Percentiles rank a stretch among this genome's conserved stretches.
phyloP scores from a whole-genome alignment of 2,888 invertebrate species.

The Salpingus planirostris region DNA sequence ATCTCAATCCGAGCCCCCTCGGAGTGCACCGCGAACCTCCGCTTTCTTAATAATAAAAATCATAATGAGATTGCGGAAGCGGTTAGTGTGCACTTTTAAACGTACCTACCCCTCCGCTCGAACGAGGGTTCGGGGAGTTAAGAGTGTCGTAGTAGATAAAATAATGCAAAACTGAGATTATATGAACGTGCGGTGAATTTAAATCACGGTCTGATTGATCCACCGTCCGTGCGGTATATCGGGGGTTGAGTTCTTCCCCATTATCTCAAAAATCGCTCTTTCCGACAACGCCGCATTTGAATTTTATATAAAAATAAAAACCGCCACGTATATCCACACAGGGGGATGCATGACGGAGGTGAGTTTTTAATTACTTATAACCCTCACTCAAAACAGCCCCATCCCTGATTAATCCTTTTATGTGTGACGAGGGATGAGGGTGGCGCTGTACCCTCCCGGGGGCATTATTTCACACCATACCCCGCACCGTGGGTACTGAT shows the following conservation, averaged over 20 bases:
- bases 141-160: conserved; percentile 38
- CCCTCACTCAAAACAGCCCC: conserved; percentile 5
- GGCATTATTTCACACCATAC: conserved; percentile 41
- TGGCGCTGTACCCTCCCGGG: conserved; percentile 30
- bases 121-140: conserved; percentile 22
- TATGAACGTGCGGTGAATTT: conserved; percentile 41
- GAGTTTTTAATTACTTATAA: conserved; percentile 11
- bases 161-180: conserved; percentile 43
- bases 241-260: background rate
- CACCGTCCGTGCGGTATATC: conserved; percentile 24
- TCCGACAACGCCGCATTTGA: too few relatives aligned
- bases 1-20: too few relatives aligned
- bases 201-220: conserved; percentile 37
- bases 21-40: too few relatives aligned
- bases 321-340: too few relatives aligned
- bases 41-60: background rate
- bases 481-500: conserved; percentile 31
- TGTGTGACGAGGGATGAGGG: conserved; percentile 25
- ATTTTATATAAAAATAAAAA: too few relatives aligned
- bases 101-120: too few relatives aligned
- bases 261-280: too few relatives aligned
- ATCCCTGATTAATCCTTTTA: conserved; percentile 31
- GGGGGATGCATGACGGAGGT: too few relatives aligned
- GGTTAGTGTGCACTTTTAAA: too few relatives aligned
- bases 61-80: conserved; percentile 7